Evolutionary conservation across 2,797 vertebrate species (phyloP).

Genomic region (Euphonia xanthogaster): DNA sequence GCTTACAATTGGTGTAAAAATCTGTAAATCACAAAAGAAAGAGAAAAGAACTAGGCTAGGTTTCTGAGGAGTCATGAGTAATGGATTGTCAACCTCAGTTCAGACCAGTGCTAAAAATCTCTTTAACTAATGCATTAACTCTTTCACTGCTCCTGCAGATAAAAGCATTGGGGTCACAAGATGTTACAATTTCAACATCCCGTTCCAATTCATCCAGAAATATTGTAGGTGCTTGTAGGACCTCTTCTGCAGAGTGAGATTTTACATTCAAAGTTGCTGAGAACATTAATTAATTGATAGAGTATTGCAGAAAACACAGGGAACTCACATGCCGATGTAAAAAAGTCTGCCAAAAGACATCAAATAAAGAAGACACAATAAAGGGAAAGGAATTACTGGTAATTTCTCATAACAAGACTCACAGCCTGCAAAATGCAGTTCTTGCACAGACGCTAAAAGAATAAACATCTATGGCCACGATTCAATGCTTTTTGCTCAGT

Average conservation of each 20-base stretch:
- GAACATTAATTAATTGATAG: neutral
- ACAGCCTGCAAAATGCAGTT: neutral
- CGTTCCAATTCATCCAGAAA: neutral
- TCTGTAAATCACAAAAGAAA: slow-evolving; percentile 45
- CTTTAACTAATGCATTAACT: slow-evolving; percentile 55
- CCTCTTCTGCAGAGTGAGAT: neutral
- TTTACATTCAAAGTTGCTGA: neutral
- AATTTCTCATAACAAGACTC: neutral
- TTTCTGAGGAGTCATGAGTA: slow-evolving; percentile 45
- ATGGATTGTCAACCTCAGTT: slow-evolving; percentile 42
- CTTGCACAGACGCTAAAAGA: neutral
- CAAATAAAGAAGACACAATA: neutral
- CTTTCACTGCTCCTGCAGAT: slow-evolving; percentile 31
- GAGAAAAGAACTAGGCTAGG: neutral
- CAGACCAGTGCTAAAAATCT: slow-evolving; percentile 24
- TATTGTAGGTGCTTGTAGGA: neutral
- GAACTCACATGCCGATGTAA: neutral
- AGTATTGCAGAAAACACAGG: neutral
- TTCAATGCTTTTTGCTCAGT: neutral
- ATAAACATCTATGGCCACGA: neutral
- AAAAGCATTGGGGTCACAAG: slow-evolving; percentile 23
- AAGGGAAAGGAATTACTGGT: neutral
- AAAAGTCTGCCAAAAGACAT: neutral
- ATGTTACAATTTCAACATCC: slow-evolving; percentile 20
- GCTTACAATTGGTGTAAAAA: slow-evolving; percentile 13